These are phyloP conservation scores for Stomatorhinus walkeri DNA, from an alignment of 2,797 vertebrate genomes.

Conservation along the genomic window DNA sequence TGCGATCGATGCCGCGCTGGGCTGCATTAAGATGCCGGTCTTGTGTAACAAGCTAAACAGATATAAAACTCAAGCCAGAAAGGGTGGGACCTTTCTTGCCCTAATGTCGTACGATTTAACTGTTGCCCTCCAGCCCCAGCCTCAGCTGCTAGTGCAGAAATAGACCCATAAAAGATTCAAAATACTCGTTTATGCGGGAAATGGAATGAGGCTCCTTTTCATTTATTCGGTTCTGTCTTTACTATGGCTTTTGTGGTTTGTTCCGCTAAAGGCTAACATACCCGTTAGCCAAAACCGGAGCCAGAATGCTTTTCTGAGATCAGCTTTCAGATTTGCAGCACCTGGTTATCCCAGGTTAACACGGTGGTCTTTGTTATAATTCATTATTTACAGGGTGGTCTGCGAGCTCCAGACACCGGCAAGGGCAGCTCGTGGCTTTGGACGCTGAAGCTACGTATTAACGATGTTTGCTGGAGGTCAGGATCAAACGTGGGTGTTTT, in stretches of 20 bases:
- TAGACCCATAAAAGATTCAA: slow-evolving; percentile 63
- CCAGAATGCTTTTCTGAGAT: neutral
- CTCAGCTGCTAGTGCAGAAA: slow-evolving; percentile 33
- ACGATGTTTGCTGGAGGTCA: neutral
- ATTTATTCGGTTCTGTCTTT: neutral
- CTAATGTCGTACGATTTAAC: slow-evolving; percentile 51
- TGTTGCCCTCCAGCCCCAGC: slow-evolving; percentile 48
- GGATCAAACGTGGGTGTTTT: neutral
- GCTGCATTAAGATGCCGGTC: neutral
- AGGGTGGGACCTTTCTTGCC: slow-evolving; percentile 7
- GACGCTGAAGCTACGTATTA: neutral
- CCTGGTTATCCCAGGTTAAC: neutral
- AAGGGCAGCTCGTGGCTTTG: neutral
- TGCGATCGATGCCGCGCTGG: neutral
- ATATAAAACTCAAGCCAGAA: neutral
- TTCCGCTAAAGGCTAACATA: neutral
- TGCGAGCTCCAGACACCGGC: neutral
- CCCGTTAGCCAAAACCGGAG: neutral
- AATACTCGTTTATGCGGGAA: slow-evolving; percentile 43
- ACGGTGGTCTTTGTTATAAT: neutral
- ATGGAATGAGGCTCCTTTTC: slow-evolving; percentile 43
- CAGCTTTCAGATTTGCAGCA: neutral
- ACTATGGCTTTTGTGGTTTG: neutral
- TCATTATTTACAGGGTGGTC: neutral
- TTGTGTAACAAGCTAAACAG: neutral